phyloP scores from a whole-genome alignment of 2,888 invertebrate species.

The Acanthosoma haemorrhoidale region DNA sequence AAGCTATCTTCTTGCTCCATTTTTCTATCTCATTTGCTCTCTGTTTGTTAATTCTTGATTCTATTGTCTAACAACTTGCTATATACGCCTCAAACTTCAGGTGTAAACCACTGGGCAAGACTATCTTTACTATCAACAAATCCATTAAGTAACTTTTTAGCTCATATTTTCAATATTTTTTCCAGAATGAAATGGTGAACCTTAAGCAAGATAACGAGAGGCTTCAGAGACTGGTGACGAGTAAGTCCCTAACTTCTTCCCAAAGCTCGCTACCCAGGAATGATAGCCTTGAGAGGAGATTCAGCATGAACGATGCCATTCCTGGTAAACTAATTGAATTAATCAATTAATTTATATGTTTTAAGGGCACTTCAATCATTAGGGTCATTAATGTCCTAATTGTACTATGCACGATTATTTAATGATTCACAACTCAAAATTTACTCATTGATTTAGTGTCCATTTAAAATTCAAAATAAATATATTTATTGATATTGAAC shows the following conservation, averaged over 20 bases:
- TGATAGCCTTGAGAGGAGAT: constrained; percentile 48
- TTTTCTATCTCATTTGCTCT: too few relatives aligned
- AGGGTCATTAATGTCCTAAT: too few relatives aligned
- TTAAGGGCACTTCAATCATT: too few relatives aligned
- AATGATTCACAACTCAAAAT: too few relatives aligned
- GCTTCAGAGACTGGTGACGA: constrained; percentile 74
- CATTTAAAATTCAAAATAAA: too few relatives aligned
- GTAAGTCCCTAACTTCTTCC: constrained; percentile 53
- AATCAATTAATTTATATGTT: too few relatives aligned
- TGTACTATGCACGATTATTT: too few relatives aligned
- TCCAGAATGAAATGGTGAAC: constrained; percentile 89
- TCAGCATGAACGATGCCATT: constrained; percentile 46
- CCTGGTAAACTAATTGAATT: constrained; percentile 37
- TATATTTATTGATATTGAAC: too few relatives aligned
- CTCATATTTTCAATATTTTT: constrained; percentile 40
- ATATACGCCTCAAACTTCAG: background rate
- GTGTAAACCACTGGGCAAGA: background rate
- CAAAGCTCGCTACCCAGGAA: constrained; percentile 50
- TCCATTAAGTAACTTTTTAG: background rate
- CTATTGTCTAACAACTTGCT: background rate
- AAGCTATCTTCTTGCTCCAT: too few relatives aligned
- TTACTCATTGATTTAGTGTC: too few relatives aligned
- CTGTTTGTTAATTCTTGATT: too few relatives aligned
- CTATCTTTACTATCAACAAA: background rate
- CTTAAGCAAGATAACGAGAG: constrained; percentile 95